phyloP scores from a whole-genome alignment of 2,113 vertebrate genomes.

The Erinaceus europaeus region DNA sequence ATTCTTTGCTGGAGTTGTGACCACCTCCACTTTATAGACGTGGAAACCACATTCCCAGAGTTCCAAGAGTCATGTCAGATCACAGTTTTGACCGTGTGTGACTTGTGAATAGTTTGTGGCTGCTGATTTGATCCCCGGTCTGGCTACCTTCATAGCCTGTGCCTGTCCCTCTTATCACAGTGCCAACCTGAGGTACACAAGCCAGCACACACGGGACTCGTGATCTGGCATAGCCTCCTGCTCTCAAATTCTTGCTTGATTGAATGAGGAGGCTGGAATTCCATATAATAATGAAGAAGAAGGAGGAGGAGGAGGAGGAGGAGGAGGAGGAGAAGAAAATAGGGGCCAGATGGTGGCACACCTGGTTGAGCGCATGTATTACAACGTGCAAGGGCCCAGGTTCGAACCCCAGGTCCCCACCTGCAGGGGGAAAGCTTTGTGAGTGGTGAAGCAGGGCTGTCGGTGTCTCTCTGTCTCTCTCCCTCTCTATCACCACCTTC shows the following conservation, averaged over 20 bases:
- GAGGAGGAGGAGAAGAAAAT: too few relatives aligned
- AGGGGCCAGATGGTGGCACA: too few relatives aligned
- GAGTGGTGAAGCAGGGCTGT: too few relatives aligned
- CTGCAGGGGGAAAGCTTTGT: too few relatives aligned
- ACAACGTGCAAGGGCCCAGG: too few relatives aligned
- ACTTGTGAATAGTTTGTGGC: not conserved
- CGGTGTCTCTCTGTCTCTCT: too few relatives aligned
- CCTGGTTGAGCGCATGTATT: too few relatives aligned
- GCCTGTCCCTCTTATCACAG: not conserved
- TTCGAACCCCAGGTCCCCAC: too few relatives aligned
- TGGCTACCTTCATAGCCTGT: not conserved
- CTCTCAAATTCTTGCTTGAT: not conserved
- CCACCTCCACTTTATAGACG: not conserved
- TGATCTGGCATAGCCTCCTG: too few relatives aligned
- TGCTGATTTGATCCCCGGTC: not conserved
- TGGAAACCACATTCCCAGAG: not conserved
- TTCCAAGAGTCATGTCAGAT: not conserved
- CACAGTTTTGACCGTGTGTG: not conserved
- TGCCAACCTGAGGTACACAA: not conserved
- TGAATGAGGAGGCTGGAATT: not conserved
- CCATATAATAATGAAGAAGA: too few relatives aligned
- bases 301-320: too few relatives aligned
- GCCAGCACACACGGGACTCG: not conserved
- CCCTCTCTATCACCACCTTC: too few relatives aligned
- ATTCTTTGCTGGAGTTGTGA: not conserved